These are phyloP conservation scores for Drosophila phalerata DNA, from an alignment of 2,888 invertebrate species.

Conservation along the genomic window DNA sequence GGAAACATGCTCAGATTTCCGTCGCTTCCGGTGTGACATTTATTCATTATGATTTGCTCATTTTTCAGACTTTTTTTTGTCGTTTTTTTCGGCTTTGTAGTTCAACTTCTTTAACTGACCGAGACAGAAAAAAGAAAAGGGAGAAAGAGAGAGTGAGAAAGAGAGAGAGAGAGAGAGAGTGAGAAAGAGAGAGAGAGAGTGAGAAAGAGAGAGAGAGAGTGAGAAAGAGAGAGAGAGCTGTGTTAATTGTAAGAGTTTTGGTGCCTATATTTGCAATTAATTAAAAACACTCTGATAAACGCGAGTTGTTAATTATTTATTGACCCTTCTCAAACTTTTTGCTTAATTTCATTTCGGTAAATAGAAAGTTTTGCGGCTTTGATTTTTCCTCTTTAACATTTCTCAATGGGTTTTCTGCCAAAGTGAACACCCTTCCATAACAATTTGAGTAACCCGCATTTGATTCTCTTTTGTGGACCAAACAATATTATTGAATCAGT, in stretches of 20 bases:
- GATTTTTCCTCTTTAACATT: not conserved
- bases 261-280: conserved; percentile 76
- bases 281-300: conserved; percentile 65
- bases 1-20: conserved; percentile 68
- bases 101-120: not conserved
- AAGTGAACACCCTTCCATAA: conserved; percentile 31
- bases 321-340: conserved; percentile 54
- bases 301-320: conserved; percentile 68
- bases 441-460: conserved; percentile 57
- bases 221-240: conserved; percentile 1
- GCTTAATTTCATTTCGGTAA: conserved; percentile 44
- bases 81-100: not conserved
- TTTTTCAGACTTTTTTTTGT: conserved; percentile 48
- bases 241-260: conserved; percentile 66
- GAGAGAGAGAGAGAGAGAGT: not conserved
- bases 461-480: conserved; percentile 9
- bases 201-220: not conserved
- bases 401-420: conserved; percentile 16
- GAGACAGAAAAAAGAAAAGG: not conserved
- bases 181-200: no score
- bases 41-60: conserved; percentile 80
- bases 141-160: not conserved
- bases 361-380: conserved; percentile 50
- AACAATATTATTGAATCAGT: conserved; percentile 69
- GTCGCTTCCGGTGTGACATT: conserved; percentile 79